Percentiles rank a stretch among this genome's conserved stretches.
phyloP scores from a whole-genome alignment of 2,888 invertebrate genomes.

The Drosophila pullipes region DNA sequence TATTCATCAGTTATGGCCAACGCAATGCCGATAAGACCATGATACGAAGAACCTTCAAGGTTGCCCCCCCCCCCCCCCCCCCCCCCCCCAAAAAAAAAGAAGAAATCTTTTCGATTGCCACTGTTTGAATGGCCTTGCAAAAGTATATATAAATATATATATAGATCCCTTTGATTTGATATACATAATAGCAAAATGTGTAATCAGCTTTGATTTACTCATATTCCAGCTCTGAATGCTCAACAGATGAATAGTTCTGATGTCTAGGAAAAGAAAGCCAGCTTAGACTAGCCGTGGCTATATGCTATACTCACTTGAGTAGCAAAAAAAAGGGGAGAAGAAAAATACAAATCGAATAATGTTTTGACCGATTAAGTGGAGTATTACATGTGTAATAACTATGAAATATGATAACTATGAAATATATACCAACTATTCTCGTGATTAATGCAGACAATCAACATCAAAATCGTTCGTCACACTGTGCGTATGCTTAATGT shows the following conservation, averaged over 20 bases:
- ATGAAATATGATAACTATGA: not conserved
- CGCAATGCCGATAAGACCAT: not conserved
- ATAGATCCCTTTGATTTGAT: not conserved
- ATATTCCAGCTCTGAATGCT: too few relatives aligned
- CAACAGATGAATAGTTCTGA: not conserved
- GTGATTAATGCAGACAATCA: not conserved
- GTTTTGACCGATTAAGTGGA: too few relatives aligned
- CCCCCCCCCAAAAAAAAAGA: too few relatives aligned
- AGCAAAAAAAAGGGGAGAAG: too few relatives aligned
- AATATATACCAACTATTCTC: not conserved
- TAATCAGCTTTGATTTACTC: not conserved
- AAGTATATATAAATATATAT: too few relatives aligned
- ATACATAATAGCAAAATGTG: not conserved
- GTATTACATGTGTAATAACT: too few relatives aligned
- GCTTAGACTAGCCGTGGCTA: too few relatives aligned
- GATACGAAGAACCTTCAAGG: not conserved
- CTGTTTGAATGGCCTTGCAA: too few relatives aligned
- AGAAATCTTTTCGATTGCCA: too few relatives aligned
- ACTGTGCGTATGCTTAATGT: constrained; percentile 42
- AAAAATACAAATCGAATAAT: too few relatives aligned
- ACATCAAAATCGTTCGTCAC: not conserved
- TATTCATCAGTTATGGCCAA: not conserved
- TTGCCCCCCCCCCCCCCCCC: not conserved
- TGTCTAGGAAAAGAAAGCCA: not conserved
- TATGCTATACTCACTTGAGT: too few relatives aligned